A percentile compares a stretch with the other conserved stretches of the same genome.
phyloP scores from a whole-genome alignment of 2,888 invertebrate genomes.

The Drosophila merina region DNA sequence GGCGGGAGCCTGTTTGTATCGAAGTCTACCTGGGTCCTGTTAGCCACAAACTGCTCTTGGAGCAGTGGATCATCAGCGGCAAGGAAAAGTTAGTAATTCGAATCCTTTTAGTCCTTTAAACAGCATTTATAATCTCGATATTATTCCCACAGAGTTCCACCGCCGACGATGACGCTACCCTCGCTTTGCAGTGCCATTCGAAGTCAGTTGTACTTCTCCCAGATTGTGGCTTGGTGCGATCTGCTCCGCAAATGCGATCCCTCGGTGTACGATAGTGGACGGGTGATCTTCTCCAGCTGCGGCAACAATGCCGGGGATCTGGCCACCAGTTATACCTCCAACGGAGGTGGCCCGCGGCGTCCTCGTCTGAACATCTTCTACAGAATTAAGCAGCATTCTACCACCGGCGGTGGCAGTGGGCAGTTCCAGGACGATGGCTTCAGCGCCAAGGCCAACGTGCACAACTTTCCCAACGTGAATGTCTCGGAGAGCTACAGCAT shows the following conservation, averaged over 20 bases:
- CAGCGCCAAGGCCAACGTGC: constrained; percentile 83
- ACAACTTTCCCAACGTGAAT: constrained; percentile 83
- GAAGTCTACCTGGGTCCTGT: constrained; percentile 84
- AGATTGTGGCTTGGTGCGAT: constrained; percentile 95
- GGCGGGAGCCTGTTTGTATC: constrained; percentile 83
- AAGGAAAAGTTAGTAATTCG: constrained; percentile 81
- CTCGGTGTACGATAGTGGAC: constrained; percentile 83
- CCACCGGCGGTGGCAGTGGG: constrained; percentile 29
- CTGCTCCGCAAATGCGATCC: constrained; percentile 82
- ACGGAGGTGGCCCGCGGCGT: constrained; percentile 46
- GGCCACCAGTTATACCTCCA: constrained; percentile 48
- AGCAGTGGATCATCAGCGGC: constrained; percentile 84
- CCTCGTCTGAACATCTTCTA: constrained; percentile 84
- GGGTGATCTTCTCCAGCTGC: constrained; percentile 77
- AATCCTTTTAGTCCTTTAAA: too few species aligned
- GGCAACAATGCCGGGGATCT: constrained; percentile 73
- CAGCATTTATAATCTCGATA: not conserved
- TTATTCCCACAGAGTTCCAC: constrained; percentile 84
- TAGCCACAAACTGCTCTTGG: constrained; percentile 82
- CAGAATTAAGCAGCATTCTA: constrained; percentile 82
- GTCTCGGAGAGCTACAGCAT: constrained; percentile 82
- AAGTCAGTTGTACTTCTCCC: constrained; percentile 98
- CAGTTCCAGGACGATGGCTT: constrained; percentile 71
- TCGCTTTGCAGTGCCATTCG: constrained; percentile 96
- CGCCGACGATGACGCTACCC: constrained; percentile 87